These are phyloP conservation scores for Apantesis nais DNA, from an alignment of 2,888 invertebrate species.

Conservation along the genomic window DNA sequence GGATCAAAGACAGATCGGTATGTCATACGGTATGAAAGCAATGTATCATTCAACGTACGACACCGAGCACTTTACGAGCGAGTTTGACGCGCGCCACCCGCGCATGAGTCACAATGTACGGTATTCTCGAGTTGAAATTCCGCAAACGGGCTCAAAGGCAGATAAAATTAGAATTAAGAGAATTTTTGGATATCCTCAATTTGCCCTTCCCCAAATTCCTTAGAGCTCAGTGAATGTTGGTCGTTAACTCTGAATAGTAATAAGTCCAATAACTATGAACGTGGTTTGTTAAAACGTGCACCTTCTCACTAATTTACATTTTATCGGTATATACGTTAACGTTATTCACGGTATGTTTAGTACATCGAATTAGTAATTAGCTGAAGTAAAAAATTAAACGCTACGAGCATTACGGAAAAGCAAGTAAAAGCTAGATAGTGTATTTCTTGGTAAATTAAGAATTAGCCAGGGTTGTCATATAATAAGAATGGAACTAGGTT, in stretches of 20 bases:
- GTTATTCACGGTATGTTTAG: slow-evolving; percentile 49
- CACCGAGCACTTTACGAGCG: slow-evolving; percentile 49
- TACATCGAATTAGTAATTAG: slow-evolving; percentile 55
- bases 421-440: slow-evolving; percentile 18
- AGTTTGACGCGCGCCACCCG: slow-evolving; percentile 44
- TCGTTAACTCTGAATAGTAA: slow-evolving; percentile 12
- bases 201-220: slow-evolving; percentile 32
- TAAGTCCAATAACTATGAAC: slow-evolving; percentile 12
- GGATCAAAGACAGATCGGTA: slow-evolving; percentile 64
- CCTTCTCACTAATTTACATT: slow-evolving; percentile 16
- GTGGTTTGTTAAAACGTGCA: slow-evolving; percentile 11
- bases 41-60: slow-evolving; percentile 56
- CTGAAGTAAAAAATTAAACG: slow-evolving; percentile 21
- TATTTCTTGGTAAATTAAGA: slow-evolving; percentile 9
- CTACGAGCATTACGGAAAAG: slow-evolving; percentile 12
- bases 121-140: slow-evolving; percentile 47
- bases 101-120: slow-evolving; percentile 47
- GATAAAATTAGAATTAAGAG: slow-evolving; percentile 53
- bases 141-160: slow-evolving; percentile 52
- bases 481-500: no score
- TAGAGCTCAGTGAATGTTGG: slow-evolving; percentile 17
- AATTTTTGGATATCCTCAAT: slow-evolving; percentile 39
- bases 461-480: slow-evolving; percentile 10
- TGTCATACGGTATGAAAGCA: slow-evolving; percentile 52
- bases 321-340: slow-evolving; percentile 25